These are phyloP conservation scores for Sinocyclocheilus grahami DNA, from an alignment of 2,113 vertebrate species.

Conservation along the genomic window DNA sequence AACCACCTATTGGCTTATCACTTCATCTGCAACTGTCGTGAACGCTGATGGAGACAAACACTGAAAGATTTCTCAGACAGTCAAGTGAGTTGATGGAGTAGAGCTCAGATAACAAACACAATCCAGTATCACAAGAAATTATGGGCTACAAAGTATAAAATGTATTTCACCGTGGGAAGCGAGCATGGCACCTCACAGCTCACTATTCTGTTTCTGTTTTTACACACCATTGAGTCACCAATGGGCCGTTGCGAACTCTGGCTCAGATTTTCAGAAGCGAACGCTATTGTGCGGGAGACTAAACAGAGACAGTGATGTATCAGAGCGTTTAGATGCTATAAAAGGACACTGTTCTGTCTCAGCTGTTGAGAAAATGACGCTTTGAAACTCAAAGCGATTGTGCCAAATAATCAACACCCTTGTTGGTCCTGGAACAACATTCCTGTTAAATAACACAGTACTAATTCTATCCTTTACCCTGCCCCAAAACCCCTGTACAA, in stretches of 20 bases:
- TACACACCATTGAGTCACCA: slow-evolving; percentile 24
- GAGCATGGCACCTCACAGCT: slow-evolving; percentile 6
- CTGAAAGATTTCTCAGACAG: neutral
- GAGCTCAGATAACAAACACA: slow-evolving; percentile 14
- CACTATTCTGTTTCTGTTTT: slow-evolving; percentile 33
- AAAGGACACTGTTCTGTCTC: neutral
- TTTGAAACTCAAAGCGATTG: neutral
- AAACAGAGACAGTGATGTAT: slow-evolving; percentile 23
- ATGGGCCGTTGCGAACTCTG: slow-evolving; percentile 31
- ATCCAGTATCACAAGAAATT: neutral
- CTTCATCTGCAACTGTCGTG: neutral
- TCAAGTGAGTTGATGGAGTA: slow-evolving; percentile 13
- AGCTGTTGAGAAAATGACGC: neutral
- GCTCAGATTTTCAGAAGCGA: slow-evolving; percentile 15
- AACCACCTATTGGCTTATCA: neutral
- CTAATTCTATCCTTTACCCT: neutral
- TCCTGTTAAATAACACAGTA: neutral
- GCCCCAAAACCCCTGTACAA: neutral
- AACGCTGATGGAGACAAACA: neutral
- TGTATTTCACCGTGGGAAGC: slow-evolving; percentile 13
- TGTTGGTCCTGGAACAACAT: neutral
- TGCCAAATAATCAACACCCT: neutral
- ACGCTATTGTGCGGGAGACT: slow-evolving; percentile 8
- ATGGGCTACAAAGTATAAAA: slow-evolving; percentile 26
- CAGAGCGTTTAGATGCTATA: neutral